Percentiles rank a stretch among this genome's conserved stretches.
Evolutionary conservation across 2,888 invertebrate genomes (phyloP).

Genomic region (Ferrisia virgata): DNA sequence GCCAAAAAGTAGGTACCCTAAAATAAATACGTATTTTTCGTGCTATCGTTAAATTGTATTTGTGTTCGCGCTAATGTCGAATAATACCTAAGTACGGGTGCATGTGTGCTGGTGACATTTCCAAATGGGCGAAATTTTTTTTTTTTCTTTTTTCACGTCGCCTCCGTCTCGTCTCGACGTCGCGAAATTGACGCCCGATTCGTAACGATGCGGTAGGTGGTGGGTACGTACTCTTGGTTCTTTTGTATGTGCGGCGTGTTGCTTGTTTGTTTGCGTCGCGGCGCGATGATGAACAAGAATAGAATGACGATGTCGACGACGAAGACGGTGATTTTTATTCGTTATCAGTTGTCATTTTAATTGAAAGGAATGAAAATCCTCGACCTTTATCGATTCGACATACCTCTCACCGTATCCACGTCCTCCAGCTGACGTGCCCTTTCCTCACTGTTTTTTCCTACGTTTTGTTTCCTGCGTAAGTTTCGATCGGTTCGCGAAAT

Average conservation of each 20-base stretch:
- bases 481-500: background rate
- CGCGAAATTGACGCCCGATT: no score
- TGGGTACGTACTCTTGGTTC: no score
- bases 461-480: background rate
- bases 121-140: no score
- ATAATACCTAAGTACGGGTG: no score
- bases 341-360: slow-evolving; percentile 35
- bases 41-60: no score
- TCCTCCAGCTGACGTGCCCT: background rate
- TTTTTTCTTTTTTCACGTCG: background rate
- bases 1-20: no score
- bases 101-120: no score
- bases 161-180: background rate
- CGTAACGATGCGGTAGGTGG: no score
- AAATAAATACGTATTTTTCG: no score
- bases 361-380: slow-evolving; percentile 2
- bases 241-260: background rate
- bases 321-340: slow-evolving; percentile 12
- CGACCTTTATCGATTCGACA: background rate
- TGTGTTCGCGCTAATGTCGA: no score
- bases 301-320: background rate
- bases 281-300: background rate
- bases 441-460: background rate
- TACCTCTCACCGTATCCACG: background rate
- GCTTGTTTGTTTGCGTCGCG: background rate